Conservation (phyloP, 2,113 vertebrate genomes). For the Jacana jacana region DNA sequence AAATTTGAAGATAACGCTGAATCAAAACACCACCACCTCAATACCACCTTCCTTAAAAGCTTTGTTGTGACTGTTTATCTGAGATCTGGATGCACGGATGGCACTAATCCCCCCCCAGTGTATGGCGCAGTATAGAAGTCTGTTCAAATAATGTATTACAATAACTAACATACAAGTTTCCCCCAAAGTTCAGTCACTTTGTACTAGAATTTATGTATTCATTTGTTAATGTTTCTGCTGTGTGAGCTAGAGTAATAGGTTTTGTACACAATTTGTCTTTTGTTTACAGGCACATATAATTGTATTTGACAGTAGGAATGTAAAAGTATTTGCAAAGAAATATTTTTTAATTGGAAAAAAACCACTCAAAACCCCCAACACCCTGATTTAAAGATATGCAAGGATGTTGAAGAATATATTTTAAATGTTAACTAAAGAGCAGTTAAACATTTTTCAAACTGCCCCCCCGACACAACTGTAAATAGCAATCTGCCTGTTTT, state of each 20-base stretch:
- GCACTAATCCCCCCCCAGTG: background rate
- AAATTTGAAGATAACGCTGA: background rate
- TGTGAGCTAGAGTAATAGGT: background rate
- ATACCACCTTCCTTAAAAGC: background rate
- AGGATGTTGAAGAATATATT: background rate
- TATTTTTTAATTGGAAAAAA: background rate
- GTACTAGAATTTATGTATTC: background rate
- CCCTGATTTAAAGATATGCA: background rate
- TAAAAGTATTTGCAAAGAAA: background rate
- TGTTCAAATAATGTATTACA: background rate
- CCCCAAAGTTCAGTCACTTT: background rate
- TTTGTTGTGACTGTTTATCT: background rate
- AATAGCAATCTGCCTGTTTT: slow-evolving; percentile 12
- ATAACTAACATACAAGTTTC: background rate
- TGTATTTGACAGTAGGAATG: background rate
- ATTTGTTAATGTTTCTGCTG: slow-evolving; percentile 2
- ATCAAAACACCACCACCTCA: background rate
- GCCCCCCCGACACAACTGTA: slow-evolving; percentile 10
- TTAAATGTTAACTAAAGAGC: background rate
- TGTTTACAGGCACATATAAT: background rate
- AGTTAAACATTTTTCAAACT: background rate
- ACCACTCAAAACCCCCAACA: background rate
- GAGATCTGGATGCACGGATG: background rate
- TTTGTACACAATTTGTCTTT: background rate
- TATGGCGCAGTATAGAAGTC: background rate